Evolutionary conservation across 2,113 vertebrate species (phyloP), one percentile per base, ranked within the genome.

Genomic region (Poeciliopsis occidentalis): DNA sequence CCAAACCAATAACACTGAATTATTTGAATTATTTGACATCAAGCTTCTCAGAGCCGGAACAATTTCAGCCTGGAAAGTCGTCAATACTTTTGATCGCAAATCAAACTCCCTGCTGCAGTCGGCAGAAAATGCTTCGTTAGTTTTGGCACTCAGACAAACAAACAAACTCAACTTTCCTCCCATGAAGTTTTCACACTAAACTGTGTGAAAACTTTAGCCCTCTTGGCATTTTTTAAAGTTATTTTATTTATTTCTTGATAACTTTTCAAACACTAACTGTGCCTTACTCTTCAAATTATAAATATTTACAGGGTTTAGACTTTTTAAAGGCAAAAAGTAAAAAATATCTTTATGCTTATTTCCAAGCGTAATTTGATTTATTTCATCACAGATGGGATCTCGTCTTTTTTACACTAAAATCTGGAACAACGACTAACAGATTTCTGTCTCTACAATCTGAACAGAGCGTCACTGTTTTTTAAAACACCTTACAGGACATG

Each of bases 161-260:
- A 71, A 72, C 41, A 7, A 12, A 62, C 69, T 44, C n/a, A 61
- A 26, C 75, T n/a, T 69, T 71, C 60, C 61, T 71, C 68, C 75
- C 75, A 74, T 78, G 77, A 79, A 81, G 72, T 78, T 83, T 83
- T 88, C 88, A 92, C 89, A 88, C 91, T n/a, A n/a, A 15, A 64
- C 60, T 71, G 75, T 74, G 64, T 73, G 83, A 27, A 27, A 27
- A 27, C 71, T 19, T 30, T 72, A 83, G 81, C 64, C 67, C 74
- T 86, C 63, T 32, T 64, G 0, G 68, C 41, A 57, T 8, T 47
- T 4, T 29, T 29, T 19, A 11, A 26, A 6, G 15, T 19, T 47
- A 13, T 13, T 41, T 44, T 68, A 17, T 31, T 12, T 65, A 51
- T 70, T 73, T 74, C 60, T 70, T 70, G 71, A 37, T 24, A 67